Conservation (phyloP, 2,888 invertebrate species). For the Dioctria rufipes region DNA sequence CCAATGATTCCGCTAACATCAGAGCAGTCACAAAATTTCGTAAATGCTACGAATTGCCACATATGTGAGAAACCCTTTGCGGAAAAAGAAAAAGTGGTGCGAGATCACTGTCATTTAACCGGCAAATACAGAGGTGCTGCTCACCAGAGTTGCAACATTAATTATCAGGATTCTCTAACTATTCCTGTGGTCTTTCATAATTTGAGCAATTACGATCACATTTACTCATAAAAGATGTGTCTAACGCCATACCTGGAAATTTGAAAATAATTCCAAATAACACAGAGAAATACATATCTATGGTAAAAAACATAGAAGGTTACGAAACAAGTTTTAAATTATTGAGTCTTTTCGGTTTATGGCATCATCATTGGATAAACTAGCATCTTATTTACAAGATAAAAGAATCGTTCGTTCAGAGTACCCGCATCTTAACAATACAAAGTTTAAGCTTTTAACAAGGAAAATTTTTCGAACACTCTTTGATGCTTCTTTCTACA, state of each 20-base stretch:
- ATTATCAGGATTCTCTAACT: constrained; percentile 10
- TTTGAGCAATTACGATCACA: constrained; percentile 28
- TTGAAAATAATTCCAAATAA: constrained; percentile 26
- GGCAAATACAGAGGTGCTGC: constrained; percentile 15
- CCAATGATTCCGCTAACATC: too few species aligned
- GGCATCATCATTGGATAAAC: not conserved
- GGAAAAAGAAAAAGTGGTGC: constrained; percentile 15
- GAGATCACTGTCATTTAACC: not conserved
- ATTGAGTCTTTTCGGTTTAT: too few species aligned
- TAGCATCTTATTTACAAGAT: constrained; percentile 28
- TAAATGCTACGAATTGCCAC: not conserved
- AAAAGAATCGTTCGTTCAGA: too few species aligned
- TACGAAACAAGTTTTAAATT: too few species aligned
- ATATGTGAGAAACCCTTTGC: constrained; percentile 19
- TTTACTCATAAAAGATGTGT: constrained; percentile 31
- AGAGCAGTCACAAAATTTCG: too few species aligned
- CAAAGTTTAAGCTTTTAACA: not conserved
- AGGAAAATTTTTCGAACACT: too few species aligned
- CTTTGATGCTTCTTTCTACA: too few species aligned
- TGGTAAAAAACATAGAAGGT: too few species aligned
- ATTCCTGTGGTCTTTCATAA: not conserved
- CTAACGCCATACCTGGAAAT: constrained; percentile 12
- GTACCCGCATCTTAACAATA: too few species aligned
- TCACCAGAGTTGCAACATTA: constrained; percentile 30
- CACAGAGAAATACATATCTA: too few species aligned